Conservation (phyloP, 2,888 invertebrate genomes). For the Callyntrura sp. region DNA sequence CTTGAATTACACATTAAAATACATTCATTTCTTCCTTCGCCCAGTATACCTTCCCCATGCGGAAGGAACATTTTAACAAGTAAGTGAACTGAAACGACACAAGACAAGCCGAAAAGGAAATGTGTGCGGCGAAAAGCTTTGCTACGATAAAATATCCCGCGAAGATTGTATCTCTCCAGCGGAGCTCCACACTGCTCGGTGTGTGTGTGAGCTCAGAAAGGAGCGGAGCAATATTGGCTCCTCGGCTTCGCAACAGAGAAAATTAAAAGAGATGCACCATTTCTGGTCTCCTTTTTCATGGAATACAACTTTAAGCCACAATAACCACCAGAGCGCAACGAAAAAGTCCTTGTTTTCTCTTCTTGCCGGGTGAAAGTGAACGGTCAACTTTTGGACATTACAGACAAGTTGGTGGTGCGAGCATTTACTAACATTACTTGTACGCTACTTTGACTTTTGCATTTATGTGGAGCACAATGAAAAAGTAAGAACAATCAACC, state of each 20-base stretch:
- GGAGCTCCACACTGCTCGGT: neutral
- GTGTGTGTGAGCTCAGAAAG: too few relatives aligned
- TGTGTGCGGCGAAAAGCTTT: slow-evolving; percentile 46
- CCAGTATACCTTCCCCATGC: neutral
- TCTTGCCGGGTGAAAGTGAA: slow-evolving; percentile 36
- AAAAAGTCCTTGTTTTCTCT: slow-evolving; percentile 40
- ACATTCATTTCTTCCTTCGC: neutral
- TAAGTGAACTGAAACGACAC: slow-evolving; percentile 68
- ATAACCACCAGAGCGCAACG: slow-evolving; percentile 42
- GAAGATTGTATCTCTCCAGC: slow-evolving; percentile 36
- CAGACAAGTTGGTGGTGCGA: slow-evolving; percentile 35
- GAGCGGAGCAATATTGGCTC: neutral
- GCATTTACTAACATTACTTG: slow-evolving; percentile 43
- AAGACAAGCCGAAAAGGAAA: slow-evolving; percentile 61
- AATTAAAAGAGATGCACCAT: slow-evolving; percentile 43
- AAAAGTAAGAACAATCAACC: slow-evolving; percentile 44
- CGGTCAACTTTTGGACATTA: slow-evolving; percentile 66
- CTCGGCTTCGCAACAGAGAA: slow-evolving; percentile 5
- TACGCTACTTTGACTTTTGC: neutral
- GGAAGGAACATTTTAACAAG: slow-evolving; percentile 67
- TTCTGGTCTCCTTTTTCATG: slow-evolving; percentile 18
- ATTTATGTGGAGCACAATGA: neutral
- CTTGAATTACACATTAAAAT: slow-evolving; percentile 51
- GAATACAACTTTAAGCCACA: slow-evolving; percentile 36
- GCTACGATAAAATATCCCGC: slow-evolving; percentile 15